phyloP scores from a whole-genome alignment of 2,113 vertebrate species.

The Parus major region DNA sequence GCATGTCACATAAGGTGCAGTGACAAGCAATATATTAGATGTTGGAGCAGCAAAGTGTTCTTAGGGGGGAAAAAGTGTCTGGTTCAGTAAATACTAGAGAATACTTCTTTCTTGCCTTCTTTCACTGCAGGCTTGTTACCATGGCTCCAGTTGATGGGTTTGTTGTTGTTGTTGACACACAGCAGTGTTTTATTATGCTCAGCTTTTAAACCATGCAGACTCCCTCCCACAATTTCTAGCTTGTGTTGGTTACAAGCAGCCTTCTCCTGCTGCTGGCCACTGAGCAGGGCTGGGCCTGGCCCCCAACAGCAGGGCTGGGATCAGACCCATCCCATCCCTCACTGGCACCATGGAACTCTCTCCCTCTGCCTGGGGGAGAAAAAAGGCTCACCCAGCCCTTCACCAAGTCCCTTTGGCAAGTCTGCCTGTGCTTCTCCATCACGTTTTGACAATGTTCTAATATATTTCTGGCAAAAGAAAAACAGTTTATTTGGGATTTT shows the following conservation, averaged over 20 bases:
- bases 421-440: background rate
- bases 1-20: background rate
- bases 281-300: background rate
- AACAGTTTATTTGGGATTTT: background rate
- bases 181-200: background rate
- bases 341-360: background rate
- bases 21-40: background rate
- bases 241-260: background rate
- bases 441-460: background rate
- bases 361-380: background rate
- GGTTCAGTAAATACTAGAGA: conserved; percentile 4
- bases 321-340: background rate
- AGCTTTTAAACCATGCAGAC: background rate
- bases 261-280: background rate
- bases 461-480: background rate
- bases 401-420: background rate
- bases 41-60: background rate
- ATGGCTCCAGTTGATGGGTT: background rate
- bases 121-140: background rate
- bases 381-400: background rate
- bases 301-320: fast-evolving
- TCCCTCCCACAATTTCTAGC: background rate
- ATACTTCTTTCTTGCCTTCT: background rate
- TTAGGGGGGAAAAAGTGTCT: background rate
- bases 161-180: background rate